phyloP scores from a whole-genome alignment of 2,113 vertebrate species.

The Muscicapa adusta region DNA sequence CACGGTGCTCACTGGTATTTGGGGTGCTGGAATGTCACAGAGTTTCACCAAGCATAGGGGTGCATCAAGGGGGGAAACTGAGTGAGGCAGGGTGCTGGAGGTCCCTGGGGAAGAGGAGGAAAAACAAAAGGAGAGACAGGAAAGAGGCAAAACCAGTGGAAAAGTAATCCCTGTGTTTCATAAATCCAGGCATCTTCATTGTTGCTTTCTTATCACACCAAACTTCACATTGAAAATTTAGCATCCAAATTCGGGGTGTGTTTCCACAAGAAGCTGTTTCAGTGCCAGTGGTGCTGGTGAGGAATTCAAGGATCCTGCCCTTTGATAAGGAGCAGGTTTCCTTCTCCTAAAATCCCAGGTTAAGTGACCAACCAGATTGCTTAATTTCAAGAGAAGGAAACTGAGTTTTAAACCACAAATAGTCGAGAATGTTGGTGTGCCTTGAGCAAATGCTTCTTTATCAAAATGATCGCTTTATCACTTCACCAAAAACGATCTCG shows the following conservation, averaged over 20 bases:
- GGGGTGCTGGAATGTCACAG: not conserved
- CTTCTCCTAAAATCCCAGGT: not conserved
- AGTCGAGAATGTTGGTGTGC: not conserved
- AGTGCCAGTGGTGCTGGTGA: not conserved
- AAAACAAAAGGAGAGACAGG: not conserved
- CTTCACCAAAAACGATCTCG: not conserved
- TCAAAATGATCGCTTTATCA: not conserved
- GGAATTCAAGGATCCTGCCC: not conserved
- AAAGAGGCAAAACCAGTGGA: not conserved
- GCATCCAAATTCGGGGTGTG: not conserved
- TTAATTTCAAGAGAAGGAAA: not conserved
- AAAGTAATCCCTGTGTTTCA: not conserved
- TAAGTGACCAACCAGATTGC: not conserved
- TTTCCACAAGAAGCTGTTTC: not conserved
- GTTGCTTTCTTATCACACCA: not conserved
- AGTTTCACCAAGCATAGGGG: not conserved
- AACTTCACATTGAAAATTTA: not conserved
- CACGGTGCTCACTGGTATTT: fast-evolving
- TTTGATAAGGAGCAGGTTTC: not conserved
- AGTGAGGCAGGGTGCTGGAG: not conserved
- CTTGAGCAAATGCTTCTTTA: not conserved
- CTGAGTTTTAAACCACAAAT: not conserved
- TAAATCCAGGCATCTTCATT: not conserved
- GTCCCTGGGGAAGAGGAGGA: not conserved
- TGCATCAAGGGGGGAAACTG: not conserved